A percentile compares a stretch with the other conserved stretches of the same genome.
phyloP scores from a whole-genome alignment of 2,888 invertebrate genomes.

The Timema cristinae region DNA sequence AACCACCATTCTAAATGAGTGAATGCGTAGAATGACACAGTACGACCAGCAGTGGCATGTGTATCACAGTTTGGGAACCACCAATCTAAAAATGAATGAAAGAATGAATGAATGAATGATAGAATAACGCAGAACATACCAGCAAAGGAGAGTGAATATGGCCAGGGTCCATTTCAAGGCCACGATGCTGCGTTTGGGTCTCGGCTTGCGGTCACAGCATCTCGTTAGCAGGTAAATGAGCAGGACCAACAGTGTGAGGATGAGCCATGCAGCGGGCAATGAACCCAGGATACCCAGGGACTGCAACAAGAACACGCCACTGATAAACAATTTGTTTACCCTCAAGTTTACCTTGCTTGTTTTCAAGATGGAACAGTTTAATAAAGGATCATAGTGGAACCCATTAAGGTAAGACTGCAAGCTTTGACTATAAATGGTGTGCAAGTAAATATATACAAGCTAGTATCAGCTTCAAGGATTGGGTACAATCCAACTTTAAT shows the following conservation, averaged over 20 bases:
- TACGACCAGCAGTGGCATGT: too few species aligned
- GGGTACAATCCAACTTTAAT: too few species aligned
- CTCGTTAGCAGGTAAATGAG: constrained; percentile 90
- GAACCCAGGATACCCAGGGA: constrained; percentile 90
- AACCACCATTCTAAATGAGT: too few species aligned
- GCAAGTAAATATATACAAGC: too few species aligned
- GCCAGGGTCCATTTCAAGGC: constrained; percentile 60
- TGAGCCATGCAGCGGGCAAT: constrained; percentile 89
- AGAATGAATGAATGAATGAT: too few species aligned
- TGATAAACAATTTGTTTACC: neutral
- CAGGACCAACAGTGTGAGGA: constrained; percentile 81
- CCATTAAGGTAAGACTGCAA: too few species aligned
- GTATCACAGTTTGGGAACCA: too few species aligned
- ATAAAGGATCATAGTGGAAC: too few species aligned
- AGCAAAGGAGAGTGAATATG: constrained; percentile 70
- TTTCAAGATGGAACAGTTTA: neutral
- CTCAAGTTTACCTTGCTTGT: neutral
- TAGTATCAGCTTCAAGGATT: neutral
- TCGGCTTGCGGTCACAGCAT: constrained; percentile 92
- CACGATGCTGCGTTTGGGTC: constrained; percentile 82
- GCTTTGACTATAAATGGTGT: too few species aligned
- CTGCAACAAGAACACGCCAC: constrained; percentile 51
- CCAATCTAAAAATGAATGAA: too few species aligned
- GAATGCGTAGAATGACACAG: too few species aligned
- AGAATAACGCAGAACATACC: constrained; percentile 44